Base-by-base conservation (phyloP, 2,113 vertebrate species). In the Uropsilus gracilis region DNA sequence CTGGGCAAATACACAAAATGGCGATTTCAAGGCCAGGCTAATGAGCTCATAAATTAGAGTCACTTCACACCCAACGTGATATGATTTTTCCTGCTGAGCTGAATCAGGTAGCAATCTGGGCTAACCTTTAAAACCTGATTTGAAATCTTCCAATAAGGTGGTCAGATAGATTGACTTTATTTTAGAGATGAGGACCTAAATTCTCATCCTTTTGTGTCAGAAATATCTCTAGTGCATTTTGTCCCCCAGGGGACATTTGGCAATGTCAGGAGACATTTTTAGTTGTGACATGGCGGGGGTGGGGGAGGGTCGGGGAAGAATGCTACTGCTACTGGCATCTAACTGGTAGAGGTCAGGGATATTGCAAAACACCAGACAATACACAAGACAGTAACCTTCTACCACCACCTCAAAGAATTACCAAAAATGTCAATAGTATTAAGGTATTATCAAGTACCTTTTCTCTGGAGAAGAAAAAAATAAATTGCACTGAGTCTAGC, bases 31-130 rank as follows among this genome's bases (percentile, higher is more conserved):
- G 72, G 95, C 95, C 95, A 87, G 87, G 48, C 95, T 96, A 97
- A 97, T 96, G 95, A 97, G 93, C 93, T 97, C 92, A 97, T 97
- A 97, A 97, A 97, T 97, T 97, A 96, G 71, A 96, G 95, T 96
- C 90, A 97, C 90, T 97, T 96, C 90, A 75, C 87, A 96, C 59
- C 8, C 97, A 92, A 93, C 66, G 39, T 90, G 90, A 92, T 96
- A 85, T 93, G 90, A 93, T 96, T 97, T 96, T 87, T 95, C 95
- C 94, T 91, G 91, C 96, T 96, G 96, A 96, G 90, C 59, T 89
- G 84, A 95, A 96, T 96, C 89, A 96, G 95, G 95, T 95, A 96
- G 86, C 92, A 95, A 97, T 95, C 91, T 90, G 89, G 84, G 77
- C 84, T 97, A 97, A 96, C 95, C 95, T 97, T 97, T 97, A 93